Percentiles rank a stretch among this genome's conserved stretches.
Conservation (phyloP, 2,888 invertebrate species). For the Trichopoda pennipes region DNA sequence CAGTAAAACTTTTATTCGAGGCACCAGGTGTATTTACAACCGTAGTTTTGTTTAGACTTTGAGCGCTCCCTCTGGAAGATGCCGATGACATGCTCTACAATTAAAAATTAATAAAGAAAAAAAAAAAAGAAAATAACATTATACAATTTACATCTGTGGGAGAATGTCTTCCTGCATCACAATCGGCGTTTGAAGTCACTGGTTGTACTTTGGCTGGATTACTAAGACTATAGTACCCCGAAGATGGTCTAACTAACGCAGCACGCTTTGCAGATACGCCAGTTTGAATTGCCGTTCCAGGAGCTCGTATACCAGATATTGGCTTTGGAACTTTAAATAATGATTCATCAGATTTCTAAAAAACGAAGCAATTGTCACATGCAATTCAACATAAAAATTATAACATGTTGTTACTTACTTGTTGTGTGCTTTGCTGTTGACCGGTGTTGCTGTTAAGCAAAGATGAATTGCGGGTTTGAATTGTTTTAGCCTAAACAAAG, state of each 20-base stretch:
- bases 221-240: conserved; percentile 79
- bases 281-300: conserved; percentile 66
- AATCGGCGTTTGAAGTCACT: conserved; percentile 73
- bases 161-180: conserved; percentile 76
- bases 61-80: conserved; percentile 78
- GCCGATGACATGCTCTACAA: conserved; percentile 79
- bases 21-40: conserved; percentile 45
- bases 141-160: conserved; percentile 74
- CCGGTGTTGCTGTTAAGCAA: conserved; percentile 34
- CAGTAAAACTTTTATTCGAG: conserved; percentile 16
- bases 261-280: conserved; percentile 71
- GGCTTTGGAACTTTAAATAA: conserved; percentile 78
- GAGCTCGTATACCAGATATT: conserved; percentile 76
- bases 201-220: conserved; percentile 70
- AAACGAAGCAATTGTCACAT: conserved; percentile 9
- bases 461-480: conserved; percentile 41
- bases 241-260: conserved; percentile 79
- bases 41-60: conserved; percentile 70
- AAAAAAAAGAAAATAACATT: conserved; percentile 16
- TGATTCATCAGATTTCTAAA: conserved; percentile 73
- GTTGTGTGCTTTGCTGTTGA: conserved; percentile 46
- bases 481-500: conserved; percentile 51
- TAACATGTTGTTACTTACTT: conserved; percentile 39
- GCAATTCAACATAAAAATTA: background rate
- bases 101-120: background rate